A percentile compares a stretch with the other conserved stretches of the same genome.
These are phyloP conservation scores for Tiaroga cobitis DNA, from an alignment of 2,797 vertebrate genomes.

Conservation along the genomic window DNA sequence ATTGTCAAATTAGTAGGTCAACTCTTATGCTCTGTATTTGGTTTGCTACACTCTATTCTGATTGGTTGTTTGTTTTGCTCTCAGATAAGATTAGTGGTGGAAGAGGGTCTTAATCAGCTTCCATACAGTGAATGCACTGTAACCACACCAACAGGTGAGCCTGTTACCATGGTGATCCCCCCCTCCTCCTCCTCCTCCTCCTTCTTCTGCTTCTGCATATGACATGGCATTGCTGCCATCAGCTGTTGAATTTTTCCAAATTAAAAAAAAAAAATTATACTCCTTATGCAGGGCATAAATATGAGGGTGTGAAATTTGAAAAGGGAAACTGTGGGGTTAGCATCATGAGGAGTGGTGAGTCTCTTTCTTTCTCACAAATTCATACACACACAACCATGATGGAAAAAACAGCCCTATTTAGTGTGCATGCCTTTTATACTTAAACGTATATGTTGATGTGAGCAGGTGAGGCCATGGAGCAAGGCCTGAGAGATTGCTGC, in stretches of 20 bases:
- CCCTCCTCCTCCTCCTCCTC: no score
- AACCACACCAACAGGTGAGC: conserved; percentile 87
- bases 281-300: conserved; percentile 81
- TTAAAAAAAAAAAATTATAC: not conserved
- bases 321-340: conserved; percentile 91
- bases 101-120: conserved; percentile 88
- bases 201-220: no score
- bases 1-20: not conserved
- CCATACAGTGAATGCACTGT: conserved; percentile 88
- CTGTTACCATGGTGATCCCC: not conserved
- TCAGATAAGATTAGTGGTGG: conserved; percentile 88
- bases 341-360: conserved; percentile 89
- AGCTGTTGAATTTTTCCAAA: not conserved
- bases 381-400: not conserved
- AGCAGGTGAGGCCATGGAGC: conserved; percentile 96
- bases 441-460: not conserved
- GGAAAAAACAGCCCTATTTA: not conserved
- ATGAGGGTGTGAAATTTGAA: conserved; percentile 87
- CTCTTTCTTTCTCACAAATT: not conserved
- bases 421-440: not conserved
- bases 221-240: no score
- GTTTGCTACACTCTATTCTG: not conserved
- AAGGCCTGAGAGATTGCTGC: conserved; percentile 94
- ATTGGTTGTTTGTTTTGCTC: conserved; percentile 38
- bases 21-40: not conserved